Evolutionary conservation across 1,140 invertebrate species (phyloP), one percentile per base, ranked within the genome.

Genomic region (Parapsyche elsis): DNA sequence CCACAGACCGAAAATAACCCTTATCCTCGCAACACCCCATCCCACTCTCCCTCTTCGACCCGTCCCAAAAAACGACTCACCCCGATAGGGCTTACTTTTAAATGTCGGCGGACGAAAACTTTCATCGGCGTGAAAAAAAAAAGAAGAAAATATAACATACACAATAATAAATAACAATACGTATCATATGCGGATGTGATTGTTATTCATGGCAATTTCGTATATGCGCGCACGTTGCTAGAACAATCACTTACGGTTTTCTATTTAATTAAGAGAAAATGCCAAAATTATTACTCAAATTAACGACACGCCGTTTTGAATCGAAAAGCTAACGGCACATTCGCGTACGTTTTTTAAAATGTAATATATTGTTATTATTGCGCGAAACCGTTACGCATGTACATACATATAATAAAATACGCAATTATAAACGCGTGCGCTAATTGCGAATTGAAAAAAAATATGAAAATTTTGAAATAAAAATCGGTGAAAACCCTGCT

Each of bases 1-100:
- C 76, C 71, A 76, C 75, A 59, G 67, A 77, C 71, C 78, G 78
- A 82, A 80, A 80, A 44, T 77, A 77, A 77, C 75, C 75, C 75
- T 77, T 77, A 77, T 77, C 75, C 73, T 75, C 16, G 24, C 73
- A 14, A 14, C 44, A 14, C 71, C 24, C n/a, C 21, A 53, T 53
- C 16, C 16, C 49, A 53, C 4, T 10, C 49, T 12, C 24, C 12
- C 49, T 5, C 49, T 2, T 1, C 49, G 49, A 16, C 49, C 49
- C 61, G 7, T 0, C 45, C 24, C 71, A 38, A 73, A 14, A 23
- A 45, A 46, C 71, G 67, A 5, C 21, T 19, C 30, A 7, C 30
- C 12, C 61, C 14, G 61, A 67, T 21, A 21, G 61, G 61, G 21
- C 61, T 21, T 12, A 14, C 49, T 53, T 53, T 53, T 53, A 53